A percentile compares a stretch with the other conserved stretches of the same genome.
Evolutionary conservation across 1,140 invertebrate species (phyloP).

Genomic region (Cydia fagiglandana): DNA sequence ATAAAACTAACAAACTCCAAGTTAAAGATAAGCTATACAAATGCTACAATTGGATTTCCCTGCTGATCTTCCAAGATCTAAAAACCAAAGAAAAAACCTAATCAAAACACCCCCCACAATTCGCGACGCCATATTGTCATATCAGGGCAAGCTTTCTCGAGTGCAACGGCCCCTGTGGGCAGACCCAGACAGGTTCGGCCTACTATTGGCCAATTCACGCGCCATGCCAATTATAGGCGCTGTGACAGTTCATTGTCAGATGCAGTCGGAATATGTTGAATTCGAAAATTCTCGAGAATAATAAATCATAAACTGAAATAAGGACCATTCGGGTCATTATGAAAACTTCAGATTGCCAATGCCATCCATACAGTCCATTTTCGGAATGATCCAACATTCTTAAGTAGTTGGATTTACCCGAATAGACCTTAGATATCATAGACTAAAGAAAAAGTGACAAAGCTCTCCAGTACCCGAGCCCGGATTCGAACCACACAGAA

Average conservation of each 20-base stretch:
- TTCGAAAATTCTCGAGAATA: not conserved
- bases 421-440: too few species aligned
- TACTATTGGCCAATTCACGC: constrained; percentile 22
- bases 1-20: too few species aligned
- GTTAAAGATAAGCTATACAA: too few species aligned
- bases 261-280: not conserved
- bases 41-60: too few species aligned
- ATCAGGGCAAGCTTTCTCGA: constrained; percentile 37
- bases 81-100: not conserved
- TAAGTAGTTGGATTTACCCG: too few species aligned
- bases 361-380: too few species aligned
- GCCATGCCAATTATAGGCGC: not conserved
- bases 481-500: not conserved
- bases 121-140: not conserved
- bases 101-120: not conserved
- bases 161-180: constrained; percentile 54
- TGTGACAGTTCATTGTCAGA: constrained; percentile 6
- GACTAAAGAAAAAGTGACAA: too few species aligned
- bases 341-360: too few species aligned
- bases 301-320: not conserved
- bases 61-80: too few species aligned
- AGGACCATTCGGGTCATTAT: too few species aligned
- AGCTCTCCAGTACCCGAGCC: not conserved
- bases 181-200: constrained; percentile 40
- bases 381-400: too few species aligned